Percentiles rank a stretch among this genome's conserved stretches.
These are phyloP conservation scores for Rhorus exstirpatorius DNA, from an alignment of 2,888 invertebrate species.

Conservation along the genomic window DNA sequence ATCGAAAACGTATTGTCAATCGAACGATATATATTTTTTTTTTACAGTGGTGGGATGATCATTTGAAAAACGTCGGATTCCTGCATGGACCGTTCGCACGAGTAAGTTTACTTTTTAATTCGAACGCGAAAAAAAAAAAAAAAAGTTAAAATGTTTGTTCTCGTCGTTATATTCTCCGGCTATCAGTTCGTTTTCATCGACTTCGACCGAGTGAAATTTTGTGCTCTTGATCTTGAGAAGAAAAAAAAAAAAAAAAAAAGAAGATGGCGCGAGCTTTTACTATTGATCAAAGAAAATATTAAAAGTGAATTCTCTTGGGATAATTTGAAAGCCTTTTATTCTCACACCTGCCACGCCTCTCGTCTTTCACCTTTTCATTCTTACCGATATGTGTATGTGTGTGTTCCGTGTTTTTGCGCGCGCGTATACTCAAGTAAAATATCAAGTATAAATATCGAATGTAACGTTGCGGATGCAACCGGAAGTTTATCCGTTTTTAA, in stretches of 20 bases:
- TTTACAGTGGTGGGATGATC: slow-evolving; percentile 77
- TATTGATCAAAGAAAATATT: slow-evolving; percentile 5
- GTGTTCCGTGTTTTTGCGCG: neutral
- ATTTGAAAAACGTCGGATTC: slow-evolving; percentile 76
- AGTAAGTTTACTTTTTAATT: slow-evolving; percentile 76
- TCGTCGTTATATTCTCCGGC: neutral
- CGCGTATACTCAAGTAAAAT: neutral
- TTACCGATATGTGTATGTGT: slow-evolving; percentile 17
- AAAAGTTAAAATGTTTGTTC: neutral
- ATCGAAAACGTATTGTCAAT: neutral
- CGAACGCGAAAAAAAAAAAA: neutral
- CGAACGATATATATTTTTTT: slow-evolving; percentile 50
- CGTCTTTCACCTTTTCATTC: slow-evolving; percentile 46
- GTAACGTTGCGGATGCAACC: slow-evolving; percentile 75
- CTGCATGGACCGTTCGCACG: slow-evolving; percentile 81
- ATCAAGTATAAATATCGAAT: slow-evolving; percentile 23
- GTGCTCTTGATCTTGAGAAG: neutral
- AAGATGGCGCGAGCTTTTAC: neutral
- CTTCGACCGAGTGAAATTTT: neutral
- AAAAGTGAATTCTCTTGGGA: neutral
- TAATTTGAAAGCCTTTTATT: slow-evolving; percentile 26
- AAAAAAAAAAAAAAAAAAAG: neutral
- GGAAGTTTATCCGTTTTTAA: slow-evolving; percentile 77
- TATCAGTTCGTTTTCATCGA: neutral
- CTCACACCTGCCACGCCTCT: slow-evolving; percentile 72